phyloP scores from a whole-genome alignment of 2,113 vertebrate genomes.

The Nothobranchius kuhntae region DNA sequence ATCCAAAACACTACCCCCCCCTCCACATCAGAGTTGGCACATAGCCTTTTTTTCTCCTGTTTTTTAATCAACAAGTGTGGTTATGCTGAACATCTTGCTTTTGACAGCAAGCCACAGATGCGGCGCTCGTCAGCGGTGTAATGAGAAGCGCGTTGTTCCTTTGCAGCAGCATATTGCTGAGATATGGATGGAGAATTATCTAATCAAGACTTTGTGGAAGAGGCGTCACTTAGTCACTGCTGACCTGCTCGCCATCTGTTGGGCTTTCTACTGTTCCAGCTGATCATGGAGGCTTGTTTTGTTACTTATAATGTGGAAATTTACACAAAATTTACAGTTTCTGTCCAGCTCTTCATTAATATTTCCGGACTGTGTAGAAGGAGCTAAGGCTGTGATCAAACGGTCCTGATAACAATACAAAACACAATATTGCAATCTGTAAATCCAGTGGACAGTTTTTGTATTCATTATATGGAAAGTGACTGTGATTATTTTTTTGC shows the following conservation, averaged over 20 bases:
- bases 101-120: conserved; percentile 48
- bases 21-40: conserved; percentile 30
- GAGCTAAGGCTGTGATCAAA: too few species aligned
- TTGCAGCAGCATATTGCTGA: conserved; percentile 68
- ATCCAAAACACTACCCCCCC: conserved; percentile 10
- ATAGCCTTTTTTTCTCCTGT: conserved; percentile 2
- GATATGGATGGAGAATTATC: conserved; percentile 76
- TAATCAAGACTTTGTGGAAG: conserved; percentile 74
- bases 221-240: conserved; percentile 57
- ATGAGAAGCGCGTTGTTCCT: conserved; percentile 64
- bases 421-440: too few species aligned
- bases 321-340: too few species aligned
- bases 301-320: too few species aligned
- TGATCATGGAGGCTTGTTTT: conserved; percentile 12
- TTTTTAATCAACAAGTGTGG: conserved; percentile 60
- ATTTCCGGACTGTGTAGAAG: too few species aligned
- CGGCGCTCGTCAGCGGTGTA: conserved; percentile 49
- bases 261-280: conserved; percentile 27
- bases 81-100: conserved; percentile 46
- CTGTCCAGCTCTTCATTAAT: too few species aligned
- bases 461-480: too few species aligned
- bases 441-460: too few species aligned
- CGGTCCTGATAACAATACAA: too few species aligned
- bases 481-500: too few species aligned
- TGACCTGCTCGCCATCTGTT: conserved; percentile 66